Conservation (phyloP, 2,797 vertebrate species). For the Myiothlypis coronata region DNA sequence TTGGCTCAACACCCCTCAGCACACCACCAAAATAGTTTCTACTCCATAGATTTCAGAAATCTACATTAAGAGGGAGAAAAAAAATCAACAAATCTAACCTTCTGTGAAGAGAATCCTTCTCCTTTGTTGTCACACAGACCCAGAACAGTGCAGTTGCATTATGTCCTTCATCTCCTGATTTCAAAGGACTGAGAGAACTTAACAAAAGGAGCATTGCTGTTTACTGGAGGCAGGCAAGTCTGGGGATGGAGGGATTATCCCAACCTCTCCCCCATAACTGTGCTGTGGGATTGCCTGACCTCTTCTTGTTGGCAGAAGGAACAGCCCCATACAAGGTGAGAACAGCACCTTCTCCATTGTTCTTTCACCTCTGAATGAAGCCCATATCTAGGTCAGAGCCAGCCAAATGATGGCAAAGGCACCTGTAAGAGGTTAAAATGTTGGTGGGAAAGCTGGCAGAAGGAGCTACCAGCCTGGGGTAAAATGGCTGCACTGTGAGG, state of each 20-base stretch:
- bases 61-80: not conserved
- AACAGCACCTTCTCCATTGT: rapidly evolving
- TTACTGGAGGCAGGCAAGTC: not conserved
- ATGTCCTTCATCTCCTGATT: not conserved
- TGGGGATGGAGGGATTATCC: not conserved
- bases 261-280: not conserved
- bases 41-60: not conserved
- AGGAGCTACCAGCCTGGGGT: not conserved
- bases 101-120: not conserved
- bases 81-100: not conserved
- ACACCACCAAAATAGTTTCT: not conserved
- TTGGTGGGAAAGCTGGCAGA: not conserved
- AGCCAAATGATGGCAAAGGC: not conserved
- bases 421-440: not conserved
- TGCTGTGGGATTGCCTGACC: not conserved
- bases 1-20: not conserved
- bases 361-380: not conserved
- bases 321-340: not conserved
- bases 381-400: not conserved
- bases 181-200: not conserved
- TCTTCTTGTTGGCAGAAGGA: not conserved
- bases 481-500: not conserved
- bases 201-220: rapidly evolving
- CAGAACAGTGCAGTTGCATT: not conserved
- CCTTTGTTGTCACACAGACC: not conserved